Percentiles rank a stretch among this genome's conserved stretches.
Evolutionary conservation across 2,113 vertebrate species (phyloP).

Genomic region (Labrus mixtus): DNA sequence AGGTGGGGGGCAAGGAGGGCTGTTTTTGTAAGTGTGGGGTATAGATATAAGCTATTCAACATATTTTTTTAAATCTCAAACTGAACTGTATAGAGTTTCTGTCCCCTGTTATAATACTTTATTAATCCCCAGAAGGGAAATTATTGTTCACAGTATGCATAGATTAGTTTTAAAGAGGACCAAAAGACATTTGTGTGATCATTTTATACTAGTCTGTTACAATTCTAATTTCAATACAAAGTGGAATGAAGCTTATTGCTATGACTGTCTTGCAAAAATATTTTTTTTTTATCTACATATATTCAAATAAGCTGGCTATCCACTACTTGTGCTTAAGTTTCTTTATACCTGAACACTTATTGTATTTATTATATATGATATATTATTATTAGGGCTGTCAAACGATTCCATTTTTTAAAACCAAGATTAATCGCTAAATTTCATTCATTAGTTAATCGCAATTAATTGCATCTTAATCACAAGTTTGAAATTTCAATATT

Average conservation of each 20-base stretch:
- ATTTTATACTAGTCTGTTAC: slow-evolving; percentile 27
- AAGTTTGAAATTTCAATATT: too few species aligned
- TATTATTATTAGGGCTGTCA: too few species aligned
- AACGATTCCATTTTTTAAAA: too few species aligned
- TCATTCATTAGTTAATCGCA: too few species aligned
- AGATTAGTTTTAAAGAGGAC: slow-evolving; percentile 66
- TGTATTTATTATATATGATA: too few species aligned
- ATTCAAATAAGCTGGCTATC: background rate
- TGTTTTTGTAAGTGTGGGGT: too few species aligned
- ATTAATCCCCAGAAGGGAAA: too few species aligned
- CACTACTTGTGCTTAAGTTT: slow-evolving; percentile 49
- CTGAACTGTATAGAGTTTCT: slow-evolving; percentile 14
- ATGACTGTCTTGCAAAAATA: background rate
- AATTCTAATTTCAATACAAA: slow-evolving; percentile 8
- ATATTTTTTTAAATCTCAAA: too few species aligned
- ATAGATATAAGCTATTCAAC: too few species aligned
- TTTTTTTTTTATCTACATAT: background rate
- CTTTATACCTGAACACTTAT: slow-evolving; percentile 30
- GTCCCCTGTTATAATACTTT: slow-evolving; percentile 33
- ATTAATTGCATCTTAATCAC: too few species aligned
- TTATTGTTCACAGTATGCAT: slow-evolving; percentile 68
- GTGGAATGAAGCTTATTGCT: slow-evolving; percentile 26
- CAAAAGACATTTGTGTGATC: slow-evolving; percentile 12
- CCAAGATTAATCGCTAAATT: too few species aligned
- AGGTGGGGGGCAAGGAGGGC: too few species aligned